Base-by-base conservation (phyloP, 2,888 invertebrate genomes). In the Leucophenga montana region DNA sequence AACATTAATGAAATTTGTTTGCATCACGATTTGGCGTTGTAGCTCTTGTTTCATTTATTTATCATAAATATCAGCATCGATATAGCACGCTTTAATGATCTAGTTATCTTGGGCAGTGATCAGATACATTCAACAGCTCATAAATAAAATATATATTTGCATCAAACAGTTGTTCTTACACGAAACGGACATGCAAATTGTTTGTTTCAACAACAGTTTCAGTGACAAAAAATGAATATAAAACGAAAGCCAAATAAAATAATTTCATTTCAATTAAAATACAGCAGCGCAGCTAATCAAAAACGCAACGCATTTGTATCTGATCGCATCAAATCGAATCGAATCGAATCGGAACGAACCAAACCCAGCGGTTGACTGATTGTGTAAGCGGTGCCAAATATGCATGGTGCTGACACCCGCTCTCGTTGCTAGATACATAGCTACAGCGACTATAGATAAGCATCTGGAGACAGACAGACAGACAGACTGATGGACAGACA, bases 1-100 rank as follows among this genome's bases (percentile, higher is more conserved):
- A 80, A 85, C 85, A 85, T 82, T 80, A 83, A 82, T 79, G 82
- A 85, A 85, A 85, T 85, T 85, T 86, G 86, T 85, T 85, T 77
- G 82, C 80, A 84, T 85, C 85, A 85, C 85, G 86, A 86, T 77
- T 82, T 50, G 50, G 50, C 74, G 68, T 71, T 70, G 68, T 69
- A 66, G 59, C 67, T 56, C 54, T 31, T 50, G 67, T 67, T 54
- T 66, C 27, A 50, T 46, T 68, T 62, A 39, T 27, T 13, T 66
- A 9, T 46, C 44, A 44, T 39, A 50, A 48, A 73, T 56, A 61
- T 67, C 73, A 61, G 39, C 39, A 11, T 11, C 11, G 8, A 39
- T 39, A 39, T 39, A 39, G 39, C 39, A 54, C 11, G 16, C 54
- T 54, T 54, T 20, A 54, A 22, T 54, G 54, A 20, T 18, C 54